These are phyloP conservation scores for Mormyrus proboscirostris DNA, from an alignment of 2,797 vertebrate species.

Conservation along the genomic window DNA sequence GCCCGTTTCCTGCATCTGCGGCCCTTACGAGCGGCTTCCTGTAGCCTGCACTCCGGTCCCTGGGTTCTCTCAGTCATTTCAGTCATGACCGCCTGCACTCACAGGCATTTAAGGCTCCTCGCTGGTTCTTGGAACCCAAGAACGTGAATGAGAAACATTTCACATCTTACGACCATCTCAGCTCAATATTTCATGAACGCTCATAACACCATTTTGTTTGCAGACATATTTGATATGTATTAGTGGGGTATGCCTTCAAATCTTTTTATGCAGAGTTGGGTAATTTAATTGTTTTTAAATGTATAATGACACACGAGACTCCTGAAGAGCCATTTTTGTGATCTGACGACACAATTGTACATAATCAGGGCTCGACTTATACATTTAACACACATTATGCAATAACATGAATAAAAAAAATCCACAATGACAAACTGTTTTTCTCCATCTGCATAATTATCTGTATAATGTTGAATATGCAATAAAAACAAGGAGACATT, in stretches of 20 bases:
- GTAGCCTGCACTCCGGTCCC: not conserved
- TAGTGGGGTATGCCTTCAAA: not conserved
- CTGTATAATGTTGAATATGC: not conserved
- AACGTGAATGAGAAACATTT: not conserved
- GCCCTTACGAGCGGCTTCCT: not conserved
- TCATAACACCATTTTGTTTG: not conserved
- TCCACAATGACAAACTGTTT: not conserved
- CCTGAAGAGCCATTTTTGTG: not conserved
- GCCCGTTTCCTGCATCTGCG: slow-evolving; percentile 10
- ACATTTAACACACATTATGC: not conserved
- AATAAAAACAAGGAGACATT: slow-evolving; percentile 15
- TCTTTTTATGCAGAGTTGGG: not conserved
- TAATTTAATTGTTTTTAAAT: not conserved
- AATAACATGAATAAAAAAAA: not conserved
- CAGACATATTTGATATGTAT: not conserved
- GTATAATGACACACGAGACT: not conserved
- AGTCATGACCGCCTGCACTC: not conserved
- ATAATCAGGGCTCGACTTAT: not conserved
- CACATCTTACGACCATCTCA: not conserved
- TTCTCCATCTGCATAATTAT: not conserved
- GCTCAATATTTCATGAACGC: not conserved
- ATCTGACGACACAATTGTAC: not conserved
- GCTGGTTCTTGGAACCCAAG: not conserved
- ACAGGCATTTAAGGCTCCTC: not conserved
- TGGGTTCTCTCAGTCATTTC: not conserved